Evolutionary conservation across 2,888 invertebrate species (phyloP), one percentile per base, ranked within the genome.

Genomic region (Resseliella maxima): DNA sequence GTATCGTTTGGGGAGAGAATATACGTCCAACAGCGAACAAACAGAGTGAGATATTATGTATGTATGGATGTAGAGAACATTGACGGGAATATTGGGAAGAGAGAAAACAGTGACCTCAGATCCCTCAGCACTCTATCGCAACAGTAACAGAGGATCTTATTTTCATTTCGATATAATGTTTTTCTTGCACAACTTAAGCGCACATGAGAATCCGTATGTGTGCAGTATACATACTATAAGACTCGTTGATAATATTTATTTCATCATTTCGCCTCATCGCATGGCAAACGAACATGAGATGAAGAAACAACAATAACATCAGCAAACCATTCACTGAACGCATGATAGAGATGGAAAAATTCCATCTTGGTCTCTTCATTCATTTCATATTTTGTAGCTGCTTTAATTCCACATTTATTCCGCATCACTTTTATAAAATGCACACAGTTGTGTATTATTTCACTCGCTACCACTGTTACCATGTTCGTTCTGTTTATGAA

Each of bases 401-500:
- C 38, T 83, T 36, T 83, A 83, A 83, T 83, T 83, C 38, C 24
- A 38, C 83, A 83, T 83, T 83, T 83, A 83, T 83, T 38, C 83
- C 83, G 24, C 83, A 83, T 83, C 72, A 72, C 72, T 72, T 72
- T 72, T 83, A 83, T 38, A 83, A 83, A 83, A 83, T 83, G 83
- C 83, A 83, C 83, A 83, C 72, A 72, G 72, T 72, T 72, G 72
- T 72, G 72, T 72, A 31, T 72, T 72, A 72, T 72, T 72, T 72
- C 18, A 72, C 72, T 72, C 15, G 72, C 72, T 72, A 35, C 72
- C 72, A 72, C 35, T 35, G 83, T 83, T 83, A n/a, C 83, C 83
- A 83, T 83, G 83, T 81, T 81, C n/a, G 83, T 83, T 38, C 24
- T 83, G 83, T 83, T 83, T 83, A 83, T 83, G 83, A 83, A 83